Conservation (phyloP, 2,113 vertebrate species). For the Caloenas nicobarica region DNA sequence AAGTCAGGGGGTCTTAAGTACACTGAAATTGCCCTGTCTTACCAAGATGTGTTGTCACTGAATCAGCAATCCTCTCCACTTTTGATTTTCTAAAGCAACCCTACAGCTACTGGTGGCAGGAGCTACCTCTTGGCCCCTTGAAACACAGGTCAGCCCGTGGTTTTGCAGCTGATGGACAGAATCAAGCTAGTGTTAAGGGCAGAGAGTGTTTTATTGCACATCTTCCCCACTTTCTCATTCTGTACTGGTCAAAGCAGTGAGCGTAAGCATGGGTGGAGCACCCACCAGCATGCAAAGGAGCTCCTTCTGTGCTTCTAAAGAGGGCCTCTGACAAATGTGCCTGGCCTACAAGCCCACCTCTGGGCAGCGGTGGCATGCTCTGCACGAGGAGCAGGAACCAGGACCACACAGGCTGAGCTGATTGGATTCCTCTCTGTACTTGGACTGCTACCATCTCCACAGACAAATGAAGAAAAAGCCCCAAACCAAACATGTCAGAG, state of each 20-base stretch:
- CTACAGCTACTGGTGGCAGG: neutral
- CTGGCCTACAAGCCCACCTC: neutral
- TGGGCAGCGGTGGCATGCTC: neutral
- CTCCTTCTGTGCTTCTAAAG: neutral
- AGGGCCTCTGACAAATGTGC: neutral
- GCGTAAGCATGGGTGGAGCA: neutral
- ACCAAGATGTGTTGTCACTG: neutral
- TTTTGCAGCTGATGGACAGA: neutral
- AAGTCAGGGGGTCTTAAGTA: neutral
- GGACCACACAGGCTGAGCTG: neutral
- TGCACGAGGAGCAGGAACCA: neutral
- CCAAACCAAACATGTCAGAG: neutral
- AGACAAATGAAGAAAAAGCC: neutral
- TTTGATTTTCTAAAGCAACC: neutral
- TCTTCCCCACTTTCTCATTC: neutral
- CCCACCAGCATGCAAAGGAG: neutral
- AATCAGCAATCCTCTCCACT: neutral
- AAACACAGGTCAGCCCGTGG: neutral
- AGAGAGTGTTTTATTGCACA: neutral
- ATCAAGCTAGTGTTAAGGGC: neutral
- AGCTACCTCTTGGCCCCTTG: neutral
- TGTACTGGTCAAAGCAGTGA: neutral
- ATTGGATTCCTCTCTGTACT: neutral
- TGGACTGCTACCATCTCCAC: neutral
- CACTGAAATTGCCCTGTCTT: neutral